phyloP scores from a whole-genome alignment of 2,797 vertebrate species.

The Okamejei kenojei region DNA sequence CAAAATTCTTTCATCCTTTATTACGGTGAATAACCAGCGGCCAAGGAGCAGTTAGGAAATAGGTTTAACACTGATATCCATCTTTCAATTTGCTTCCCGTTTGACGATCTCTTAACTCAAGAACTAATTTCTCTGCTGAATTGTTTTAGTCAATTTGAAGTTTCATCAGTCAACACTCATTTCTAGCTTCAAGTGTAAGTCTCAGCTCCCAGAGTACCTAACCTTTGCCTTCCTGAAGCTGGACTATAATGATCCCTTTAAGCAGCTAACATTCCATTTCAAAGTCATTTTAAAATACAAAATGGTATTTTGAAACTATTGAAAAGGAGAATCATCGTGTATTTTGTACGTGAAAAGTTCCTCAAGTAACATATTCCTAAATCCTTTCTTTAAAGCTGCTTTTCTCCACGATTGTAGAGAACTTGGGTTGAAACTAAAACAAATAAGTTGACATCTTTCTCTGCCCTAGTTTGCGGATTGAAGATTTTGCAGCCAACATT shows the following conservation, averaged over 20 bases:
- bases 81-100: constrained; percentile 11
- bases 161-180: constrained; percentile 35
- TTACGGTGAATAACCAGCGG: neutral
- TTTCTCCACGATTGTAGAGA: neutral
- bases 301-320: neutral
- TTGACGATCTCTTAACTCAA: constrained; percentile 10
- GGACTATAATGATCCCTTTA: neutral
- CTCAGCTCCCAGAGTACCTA: constrained; percentile 10
- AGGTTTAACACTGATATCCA: neutral
- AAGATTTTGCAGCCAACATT: neutral
- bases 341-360: neutral
- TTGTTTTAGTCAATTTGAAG: constrained; percentile 26
- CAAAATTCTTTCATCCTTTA: neutral
- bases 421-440: constrained; percentile 7
- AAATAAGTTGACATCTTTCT: neutral
- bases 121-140: neutral
- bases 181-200: neutral
- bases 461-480: neutral
- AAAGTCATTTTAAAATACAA: neutral
- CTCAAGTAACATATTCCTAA: neutral
- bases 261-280: constrained; percentile 17
- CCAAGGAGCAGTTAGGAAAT: neutral
- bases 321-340: neutral
- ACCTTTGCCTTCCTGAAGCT: constrained; percentile 1
- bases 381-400: neutral